phyloP scores from a whole-genome alignment of 92 coral and sea anemone species.

The Pocillopora meandrina region DNA sequence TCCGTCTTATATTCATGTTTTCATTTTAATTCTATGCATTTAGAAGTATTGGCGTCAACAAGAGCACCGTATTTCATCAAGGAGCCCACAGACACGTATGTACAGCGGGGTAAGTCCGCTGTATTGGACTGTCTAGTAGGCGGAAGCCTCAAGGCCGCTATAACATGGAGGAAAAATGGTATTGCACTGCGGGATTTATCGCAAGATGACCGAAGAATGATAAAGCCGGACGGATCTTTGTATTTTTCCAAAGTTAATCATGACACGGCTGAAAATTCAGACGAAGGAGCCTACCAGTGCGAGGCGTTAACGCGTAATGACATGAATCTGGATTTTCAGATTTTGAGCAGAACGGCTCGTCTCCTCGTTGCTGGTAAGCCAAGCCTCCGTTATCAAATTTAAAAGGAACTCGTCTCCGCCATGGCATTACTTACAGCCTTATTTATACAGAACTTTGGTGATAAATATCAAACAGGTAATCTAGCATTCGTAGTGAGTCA shows the following conservation, averaged over 20 bases:
- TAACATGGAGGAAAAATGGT: conserved; percentile 83
- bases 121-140: conserved; percentile 67
- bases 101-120: conserved; percentile 65
- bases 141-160: conserved; percentile 63
- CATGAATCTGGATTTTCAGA: conserved; percentile 35
- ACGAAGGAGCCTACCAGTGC: conserved; percentile 92
- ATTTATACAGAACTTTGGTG: too few relatives aligned
- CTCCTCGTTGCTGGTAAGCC: conserved; percentile 88
- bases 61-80: conserved; percentile 63
- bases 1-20: not conserved
- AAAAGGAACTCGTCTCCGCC: too few relatives aligned
- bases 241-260: conserved; percentile 63
- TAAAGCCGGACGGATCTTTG: conserved; percentile 83
- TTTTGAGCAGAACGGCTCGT: conserved; percentile 79
- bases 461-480: too few relatives aligned
- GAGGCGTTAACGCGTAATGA: conserved; percentile 55
- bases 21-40: not conserved
- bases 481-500: too few relatives aligned
- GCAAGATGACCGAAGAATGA: conserved; percentile 56
- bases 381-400: not conserved
- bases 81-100: conserved; percentile 84
- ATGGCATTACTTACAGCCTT: too few relatives aligned
- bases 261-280: conserved; percentile 64
- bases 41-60: conserved; percentile 36
- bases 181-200: conserved; percentile 19